A percentile compares a stretch with the other conserved stretches of the same genome.
Evolutionary conservation across 2,113 vertebrate genomes (phyloP).

Genomic region (Probosciger aterrimus): DNA sequence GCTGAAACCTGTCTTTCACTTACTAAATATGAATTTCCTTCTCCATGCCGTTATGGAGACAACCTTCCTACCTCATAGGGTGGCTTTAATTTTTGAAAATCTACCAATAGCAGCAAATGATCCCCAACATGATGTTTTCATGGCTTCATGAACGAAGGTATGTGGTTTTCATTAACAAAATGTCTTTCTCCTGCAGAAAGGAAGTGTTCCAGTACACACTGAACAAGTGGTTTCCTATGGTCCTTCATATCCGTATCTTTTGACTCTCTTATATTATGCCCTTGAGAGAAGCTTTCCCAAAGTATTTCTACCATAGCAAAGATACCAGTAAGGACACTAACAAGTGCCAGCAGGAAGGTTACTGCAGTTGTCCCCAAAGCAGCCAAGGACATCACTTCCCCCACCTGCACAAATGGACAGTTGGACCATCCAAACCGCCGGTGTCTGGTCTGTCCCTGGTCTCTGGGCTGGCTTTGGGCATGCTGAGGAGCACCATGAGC

Average conservation of each 20-base stretch:
- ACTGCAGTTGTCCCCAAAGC: not conserved
- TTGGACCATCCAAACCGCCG: rapidly evolving
- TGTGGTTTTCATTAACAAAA: not conserved
- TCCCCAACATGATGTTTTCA: rapidly evolving
- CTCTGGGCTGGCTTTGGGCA: not conserved
- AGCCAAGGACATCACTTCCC: not conserved
- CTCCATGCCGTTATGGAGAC: no score
- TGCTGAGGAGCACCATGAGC: not conserved
- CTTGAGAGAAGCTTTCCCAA: not conserved
- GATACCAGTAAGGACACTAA: not conserved
- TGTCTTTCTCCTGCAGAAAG: not conserved
- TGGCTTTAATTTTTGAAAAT: not conserved
- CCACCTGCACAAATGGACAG: not conserved
- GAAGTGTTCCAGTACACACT: not conserved
- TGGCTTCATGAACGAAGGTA: not conserved
- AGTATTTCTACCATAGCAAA: not conserved
- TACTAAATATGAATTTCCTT: not conserved
- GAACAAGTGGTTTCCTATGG: not conserved
- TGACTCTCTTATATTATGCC: not conserved
- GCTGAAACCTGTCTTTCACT: not conserved
- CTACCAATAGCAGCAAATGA: not conserved
- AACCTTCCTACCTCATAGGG: not conserved
- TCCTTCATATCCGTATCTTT: not conserved
- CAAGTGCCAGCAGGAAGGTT: not conserved
- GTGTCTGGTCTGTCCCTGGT: not conserved